Base-by-base conservation (phyloP, 2,888 invertebrate genomes). In the Clanis bilineata region DNA sequence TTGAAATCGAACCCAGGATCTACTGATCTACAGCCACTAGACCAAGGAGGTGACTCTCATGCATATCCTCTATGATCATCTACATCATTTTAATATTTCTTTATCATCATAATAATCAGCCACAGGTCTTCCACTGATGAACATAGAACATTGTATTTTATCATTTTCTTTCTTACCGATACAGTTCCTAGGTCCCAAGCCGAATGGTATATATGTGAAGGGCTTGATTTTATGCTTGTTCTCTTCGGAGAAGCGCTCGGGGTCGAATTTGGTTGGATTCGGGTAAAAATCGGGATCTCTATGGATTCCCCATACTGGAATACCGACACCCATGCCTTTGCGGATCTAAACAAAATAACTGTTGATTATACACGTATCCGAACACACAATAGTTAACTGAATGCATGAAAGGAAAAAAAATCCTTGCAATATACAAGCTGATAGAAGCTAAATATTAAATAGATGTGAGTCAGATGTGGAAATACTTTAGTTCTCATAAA, bases 121-220 rank as follows among this genome's bases (percentile, higher is more conserved):
- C 63, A 47, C n/a, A 36, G 4, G n/a, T 28, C 7, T 28, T n/a
- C 4, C 4, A 25, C 18, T 25, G n/a, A 54, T 10, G 4, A 7
- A 12, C 6, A 25, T 32, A 25, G 1, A 0, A 4, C 18, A 1
- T 22, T 12, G 21, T 23, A 56, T 10, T 15, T 32, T 57, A 21
- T 15, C n/a, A n/a, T n/a, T n/a, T n/a, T 44, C 10, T 47, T 10
- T 7, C 5, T 74, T 66, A 87, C 94, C 95, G 57, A 95, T 93
- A 67, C 95, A 95, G 71, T 91, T 94, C 60, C 95, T 88, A 1
- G 93, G 94, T 2, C 95, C 95, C 0, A 85, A 39, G 0, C 94
- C 94, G 58, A 94, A 94, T 0, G 94, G 94, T 67, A 92, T 66
- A 63, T 93, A 94, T 0, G 78, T 63, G 10, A 77, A 73, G 0